Evolutionary conservation across 2,797 vertebrate species (phyloP), one percentile per base, ranked within the genome.

Genomic region (Chrosomus eos): DNA sequence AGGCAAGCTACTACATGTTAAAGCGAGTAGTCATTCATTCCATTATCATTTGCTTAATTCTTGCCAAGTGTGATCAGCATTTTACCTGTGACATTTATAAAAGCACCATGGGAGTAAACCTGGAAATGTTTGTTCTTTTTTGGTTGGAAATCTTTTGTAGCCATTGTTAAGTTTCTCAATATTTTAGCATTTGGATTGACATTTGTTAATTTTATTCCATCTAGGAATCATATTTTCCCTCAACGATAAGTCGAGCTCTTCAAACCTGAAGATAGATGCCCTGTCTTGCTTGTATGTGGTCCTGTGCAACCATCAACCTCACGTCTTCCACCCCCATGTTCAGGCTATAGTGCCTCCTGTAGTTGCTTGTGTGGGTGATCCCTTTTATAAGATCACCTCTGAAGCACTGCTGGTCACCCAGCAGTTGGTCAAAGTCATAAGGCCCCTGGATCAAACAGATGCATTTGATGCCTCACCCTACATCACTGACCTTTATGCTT

Each of bases 361-460:
- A 88, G 98, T 99, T 90, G 97, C 97, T 80, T 99, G 97, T 80
- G 98, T 99, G 78, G 97, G 98, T 90, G 98, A 99, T 92, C 97
- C 98, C 23, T 99, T 99, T 91, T 99, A 99, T 92, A 99, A 99
- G 94, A 99, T 99, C 92, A 99, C 98, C 28, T 99, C 98, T 0
- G 98, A 99, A 95, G 98, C 98, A 0, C 96, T 99, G 90, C 94
- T 99, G 74, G 98, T 99, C 92, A 99, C 97, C 3, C 98, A 99
- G 88, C 98, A 99, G 91, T 96, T 99, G 76, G 98, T 99, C 88
- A 98, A 97, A 93, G 97, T 99, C 88, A 99, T 99, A 92, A 95
- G 98, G 86, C 98, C 98, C 82, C 94, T 99, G 88, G 97, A 99
- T 93, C 97, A 96, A 86, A 92, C 96, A 21, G 96, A 97, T 84